phyloP scores from a whole-genome alignment of 2,113 vertebrate genomes.

The Lepidothrix coronata region DNA sequence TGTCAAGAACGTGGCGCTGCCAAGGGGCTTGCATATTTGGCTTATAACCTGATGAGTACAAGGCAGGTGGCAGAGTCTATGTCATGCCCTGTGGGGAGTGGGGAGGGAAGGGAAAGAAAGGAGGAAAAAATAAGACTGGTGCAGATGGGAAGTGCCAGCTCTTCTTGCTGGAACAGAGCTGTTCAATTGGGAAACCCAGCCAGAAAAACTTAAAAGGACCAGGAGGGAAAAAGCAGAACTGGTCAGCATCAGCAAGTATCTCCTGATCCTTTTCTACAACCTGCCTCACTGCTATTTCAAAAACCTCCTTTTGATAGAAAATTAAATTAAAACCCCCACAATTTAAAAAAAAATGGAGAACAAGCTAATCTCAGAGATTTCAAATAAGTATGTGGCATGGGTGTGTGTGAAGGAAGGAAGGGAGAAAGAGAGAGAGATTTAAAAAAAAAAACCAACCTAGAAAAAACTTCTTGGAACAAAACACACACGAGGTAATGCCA shows the following conservation, averaged over 20 bases:
- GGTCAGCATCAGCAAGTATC: not conserved
- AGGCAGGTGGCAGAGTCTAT: conserved; percentile 61
- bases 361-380: not conserved
- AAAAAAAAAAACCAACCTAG: not conserved
- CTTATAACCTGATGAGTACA: conserved; percentile 50
- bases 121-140: conserved; percentile 38
- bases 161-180: not conserved
- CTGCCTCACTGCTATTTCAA: not conserved
- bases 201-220: conserved; percentile 11
- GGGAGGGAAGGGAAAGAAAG: conserved; percentile 12
- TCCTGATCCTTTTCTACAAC: not conserved
- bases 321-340: not conserved
- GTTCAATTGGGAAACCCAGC: not conserved
- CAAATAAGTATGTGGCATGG: not conserved
- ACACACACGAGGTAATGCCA: conserved; percentile 59
- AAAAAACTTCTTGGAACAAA: conserved; percentile 63
- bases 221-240: not conserved
- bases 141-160: conserved; percentile 55
- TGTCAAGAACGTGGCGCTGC: conserved; percentile 19
- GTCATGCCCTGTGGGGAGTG: conserved; percentile 49
- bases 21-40: conserved; percentile 40
- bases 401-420: not conserved
- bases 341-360: not conserved
- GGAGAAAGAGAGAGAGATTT: not conserved
- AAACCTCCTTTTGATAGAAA: not conserved